Conservation (phyloP, 2,113 vertebrate genomes). For the Oreochromis tanganicae region DNA sequence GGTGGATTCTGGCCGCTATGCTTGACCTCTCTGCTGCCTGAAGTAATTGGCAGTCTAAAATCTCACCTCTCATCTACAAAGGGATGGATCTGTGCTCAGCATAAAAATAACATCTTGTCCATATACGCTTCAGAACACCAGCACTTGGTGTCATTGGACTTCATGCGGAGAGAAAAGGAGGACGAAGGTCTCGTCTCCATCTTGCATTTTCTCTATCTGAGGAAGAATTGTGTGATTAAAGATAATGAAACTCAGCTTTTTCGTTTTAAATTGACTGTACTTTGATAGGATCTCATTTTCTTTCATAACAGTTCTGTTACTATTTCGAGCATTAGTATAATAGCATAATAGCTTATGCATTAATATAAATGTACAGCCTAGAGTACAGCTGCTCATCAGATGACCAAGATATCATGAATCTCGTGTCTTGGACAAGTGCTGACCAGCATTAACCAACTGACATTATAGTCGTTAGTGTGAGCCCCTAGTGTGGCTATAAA, state of each 20-base stretch:
- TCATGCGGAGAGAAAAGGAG: neutral
- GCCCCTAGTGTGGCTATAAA: neutral
- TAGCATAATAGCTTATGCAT: neutral
- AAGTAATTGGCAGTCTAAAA: slow-evolving; percentile 45
- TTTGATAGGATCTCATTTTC: neutral
- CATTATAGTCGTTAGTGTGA: neutral
- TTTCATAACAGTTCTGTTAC: neutral
- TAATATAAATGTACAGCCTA: neutral
- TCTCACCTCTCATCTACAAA: slow-evolving; percentile 15
- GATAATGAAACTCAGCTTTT: neutral
- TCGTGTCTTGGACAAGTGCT: neutral
- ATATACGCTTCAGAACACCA: slow-evolving; percentile 5
- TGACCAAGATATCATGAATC: neutral
- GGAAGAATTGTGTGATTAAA: neutral
- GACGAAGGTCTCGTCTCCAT: neutral
- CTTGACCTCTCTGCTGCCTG: slow-evolving; percentile 14
- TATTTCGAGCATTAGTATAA: neutral
- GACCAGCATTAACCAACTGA: neutral
- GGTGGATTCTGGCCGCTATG: neutral
- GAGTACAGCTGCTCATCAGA: neutral
- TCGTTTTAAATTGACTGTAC: neutral
- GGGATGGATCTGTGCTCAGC: neutral
- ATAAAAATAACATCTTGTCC: slow-evolving; percentile 25
- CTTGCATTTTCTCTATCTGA: neutral
- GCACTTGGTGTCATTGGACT: neutral